These are phyloP conservation scores for Diplolepis rosae DNA, from an alignment of 2,888 invertebrate species.

Conservation along the genomic window DNA sequence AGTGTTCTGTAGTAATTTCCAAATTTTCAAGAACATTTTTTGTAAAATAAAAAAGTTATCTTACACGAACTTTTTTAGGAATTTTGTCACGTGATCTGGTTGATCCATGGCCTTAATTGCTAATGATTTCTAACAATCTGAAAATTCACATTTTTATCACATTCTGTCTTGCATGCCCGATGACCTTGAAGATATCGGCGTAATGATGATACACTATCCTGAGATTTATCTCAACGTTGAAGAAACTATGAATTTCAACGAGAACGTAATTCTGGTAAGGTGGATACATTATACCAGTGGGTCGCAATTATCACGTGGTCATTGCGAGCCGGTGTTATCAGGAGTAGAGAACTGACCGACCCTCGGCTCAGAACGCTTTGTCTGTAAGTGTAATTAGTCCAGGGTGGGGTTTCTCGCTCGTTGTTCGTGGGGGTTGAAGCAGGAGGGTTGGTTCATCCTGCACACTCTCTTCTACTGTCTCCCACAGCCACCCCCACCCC, in stretches of 20 bases:
- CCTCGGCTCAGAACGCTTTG: constrained; percentile 69
- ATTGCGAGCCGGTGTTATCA: constrained; percentile 71
- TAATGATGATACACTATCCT: not conserved
- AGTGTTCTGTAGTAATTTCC: too few species aligned
- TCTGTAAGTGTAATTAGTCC: constrained; percentile 74
- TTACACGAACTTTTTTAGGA: too few species aligned
- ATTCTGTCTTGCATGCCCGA: too few species aligned
- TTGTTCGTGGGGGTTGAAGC: constrained; percentile 48
- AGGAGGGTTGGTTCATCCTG: constrained; percentile 64
- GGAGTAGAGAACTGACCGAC: constrained; percentile 60
- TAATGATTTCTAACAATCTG: not conserved
- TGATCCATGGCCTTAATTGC: too few species aligned
- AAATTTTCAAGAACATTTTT: too few species aligned
- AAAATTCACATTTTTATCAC: not conserved
- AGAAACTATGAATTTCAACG: constrained; percentile 66
- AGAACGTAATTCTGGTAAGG: constrained; percentile 62
- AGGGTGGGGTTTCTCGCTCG: constrained; percentile 64
- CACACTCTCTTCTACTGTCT: constrained; percentile 53
- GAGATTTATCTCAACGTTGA: constrained; percentile 49
- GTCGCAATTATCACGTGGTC: constrained; percentile 72
- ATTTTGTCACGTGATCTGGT: too few species aligned
- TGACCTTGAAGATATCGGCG: not conserved
- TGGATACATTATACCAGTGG: constrained; percentile 54
- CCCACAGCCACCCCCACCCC: constrained; percentile 42
- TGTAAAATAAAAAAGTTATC: too few species aligned